Conservation (phyloP, 2,113 vertebrate species). For the Eublepharis macularius region DNA sequence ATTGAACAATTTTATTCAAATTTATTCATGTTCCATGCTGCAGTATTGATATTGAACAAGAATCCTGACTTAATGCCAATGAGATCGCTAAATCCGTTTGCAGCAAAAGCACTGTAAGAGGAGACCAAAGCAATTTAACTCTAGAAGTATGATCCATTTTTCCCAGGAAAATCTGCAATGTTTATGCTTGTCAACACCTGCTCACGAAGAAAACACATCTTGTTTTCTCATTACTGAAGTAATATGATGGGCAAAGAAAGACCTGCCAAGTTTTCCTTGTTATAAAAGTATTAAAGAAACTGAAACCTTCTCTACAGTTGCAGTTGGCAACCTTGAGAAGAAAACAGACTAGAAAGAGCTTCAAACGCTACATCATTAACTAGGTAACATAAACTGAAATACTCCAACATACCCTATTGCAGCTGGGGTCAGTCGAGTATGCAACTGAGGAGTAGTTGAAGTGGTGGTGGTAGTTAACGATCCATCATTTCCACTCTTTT, state of each 20-base stretch:
- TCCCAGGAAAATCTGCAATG: neutral
- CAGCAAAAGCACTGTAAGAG: neutral
- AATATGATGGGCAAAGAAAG: neutral
- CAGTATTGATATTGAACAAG: neutral
- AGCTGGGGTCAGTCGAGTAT: conserved; percentile 93
- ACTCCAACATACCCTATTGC: conserved; percentile 86
- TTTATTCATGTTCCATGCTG: neutral
- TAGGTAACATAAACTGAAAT: neutral
- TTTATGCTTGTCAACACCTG: neutral
- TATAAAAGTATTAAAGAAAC: neutral
- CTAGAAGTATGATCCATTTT: neutral
- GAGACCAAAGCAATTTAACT: too few species aligned
- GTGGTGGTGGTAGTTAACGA: conserved; percentile 86
- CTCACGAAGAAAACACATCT: neutral
- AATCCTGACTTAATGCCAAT: neutral
- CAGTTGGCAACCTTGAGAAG: neutral
- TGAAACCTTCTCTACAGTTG: neutral
- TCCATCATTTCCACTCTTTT: conserved; percentile 89
- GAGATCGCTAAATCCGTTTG: neutral
- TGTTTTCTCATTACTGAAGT: neutral
- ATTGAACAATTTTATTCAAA: neutral
- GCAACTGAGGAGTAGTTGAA: conserved; percentile 91
- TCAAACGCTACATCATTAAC: neutral
- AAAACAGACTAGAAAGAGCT: neutral
- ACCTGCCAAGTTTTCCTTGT: neutral